A percentile compares a stretch with the other conserved stretches of the same genome.
Evolutionary conservation across 2,888 invertebrate genomes (phyloP).

Genomic region (Cordylochernes scorpioides): DNA sequence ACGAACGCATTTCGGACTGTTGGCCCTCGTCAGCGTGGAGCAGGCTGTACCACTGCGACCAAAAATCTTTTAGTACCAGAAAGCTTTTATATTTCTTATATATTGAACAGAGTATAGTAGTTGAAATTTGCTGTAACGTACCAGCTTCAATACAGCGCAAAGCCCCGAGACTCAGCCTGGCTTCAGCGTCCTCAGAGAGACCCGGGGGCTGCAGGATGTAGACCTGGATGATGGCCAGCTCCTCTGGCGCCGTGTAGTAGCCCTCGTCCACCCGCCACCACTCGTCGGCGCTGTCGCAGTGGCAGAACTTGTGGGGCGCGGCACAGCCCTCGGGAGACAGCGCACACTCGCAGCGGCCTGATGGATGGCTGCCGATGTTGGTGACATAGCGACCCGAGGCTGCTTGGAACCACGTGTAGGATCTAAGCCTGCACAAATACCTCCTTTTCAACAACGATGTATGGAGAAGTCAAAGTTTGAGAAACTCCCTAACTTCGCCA

Average conservation of each 20-base stretch:
- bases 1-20: too few species aligned
- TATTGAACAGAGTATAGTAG: too few species aligned
- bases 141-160: conserved; percentile 81
- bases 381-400: conserved; percentile 9
- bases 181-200: conserved; percentile 51
- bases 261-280: conserved; percentile 76
- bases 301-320: conserved; percentile 52
- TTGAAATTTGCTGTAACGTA: too few species aligned
- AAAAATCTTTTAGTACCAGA: too few species aligned
- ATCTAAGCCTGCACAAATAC: conserved; percentile 9
- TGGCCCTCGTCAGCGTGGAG: too few species aligned
- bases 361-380: conserved; percentile 32
- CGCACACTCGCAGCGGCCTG: conserved; percentile 32
- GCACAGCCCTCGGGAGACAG: conserved; percentile 52
- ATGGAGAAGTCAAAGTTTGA: background rate
- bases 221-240: conserved; percentile 68
- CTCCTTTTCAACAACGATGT: background rate
- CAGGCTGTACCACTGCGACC: too few species aligned
- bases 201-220: conserved; percentile 62
- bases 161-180: conserved; percentile 62
- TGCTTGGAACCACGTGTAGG: conserved; percentile 16
- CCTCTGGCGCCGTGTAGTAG: conserved; percentile 44
- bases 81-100: too few species aligned
- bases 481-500: background rate
- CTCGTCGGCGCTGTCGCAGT: conserved; percentile 49